phyloP scores from a whole-genome alignment of 2,113 vertebrate species.

The Hydrolagus affinis region DNA sequence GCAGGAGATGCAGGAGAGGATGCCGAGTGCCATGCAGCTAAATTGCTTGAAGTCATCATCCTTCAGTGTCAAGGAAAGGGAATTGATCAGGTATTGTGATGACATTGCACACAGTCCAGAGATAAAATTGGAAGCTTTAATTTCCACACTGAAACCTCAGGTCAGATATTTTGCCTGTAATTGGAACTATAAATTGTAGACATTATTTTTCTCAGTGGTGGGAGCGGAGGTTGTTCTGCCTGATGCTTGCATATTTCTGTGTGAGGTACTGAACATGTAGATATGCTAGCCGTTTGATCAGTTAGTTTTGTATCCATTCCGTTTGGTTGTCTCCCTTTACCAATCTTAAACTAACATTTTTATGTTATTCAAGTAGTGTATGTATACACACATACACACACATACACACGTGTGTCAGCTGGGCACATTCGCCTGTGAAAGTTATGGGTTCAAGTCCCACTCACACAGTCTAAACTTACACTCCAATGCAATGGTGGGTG shows the following conservation, averaged over 20 bases:
- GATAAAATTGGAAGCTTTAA: background rate
- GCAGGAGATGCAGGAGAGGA: conserved; percentile 84
- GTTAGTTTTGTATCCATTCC: background rate
- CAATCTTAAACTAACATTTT: no score
- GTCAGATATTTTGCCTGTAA: background rate
- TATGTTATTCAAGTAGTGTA: no score
- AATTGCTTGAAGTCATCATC: conserved; percentile 89
- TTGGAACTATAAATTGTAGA: background rate
- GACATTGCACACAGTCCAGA: no score
- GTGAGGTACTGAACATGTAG: background rate
- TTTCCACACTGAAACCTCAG: background rate
- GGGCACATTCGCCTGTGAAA: no score
- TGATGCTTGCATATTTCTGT: background rate
- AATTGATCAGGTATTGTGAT: conserved; percentile 78
- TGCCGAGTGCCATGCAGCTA: conserved; percentile 89
- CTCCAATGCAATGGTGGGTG: no score
- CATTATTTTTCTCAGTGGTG: conserved; percentile 4
- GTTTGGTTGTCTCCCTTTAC: no score
- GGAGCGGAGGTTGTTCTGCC: background rate
- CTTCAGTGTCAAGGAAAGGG: conserved; percentile 86
- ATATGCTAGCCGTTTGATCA: background rate
- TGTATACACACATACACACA: no score
- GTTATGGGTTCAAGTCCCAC: no score
- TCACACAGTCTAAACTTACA: no score
- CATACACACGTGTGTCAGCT: no score